Base-by-base conservation (phyloP, 2,797 vertebrate genomes). In the Gorsachius magnificus region DNA sequence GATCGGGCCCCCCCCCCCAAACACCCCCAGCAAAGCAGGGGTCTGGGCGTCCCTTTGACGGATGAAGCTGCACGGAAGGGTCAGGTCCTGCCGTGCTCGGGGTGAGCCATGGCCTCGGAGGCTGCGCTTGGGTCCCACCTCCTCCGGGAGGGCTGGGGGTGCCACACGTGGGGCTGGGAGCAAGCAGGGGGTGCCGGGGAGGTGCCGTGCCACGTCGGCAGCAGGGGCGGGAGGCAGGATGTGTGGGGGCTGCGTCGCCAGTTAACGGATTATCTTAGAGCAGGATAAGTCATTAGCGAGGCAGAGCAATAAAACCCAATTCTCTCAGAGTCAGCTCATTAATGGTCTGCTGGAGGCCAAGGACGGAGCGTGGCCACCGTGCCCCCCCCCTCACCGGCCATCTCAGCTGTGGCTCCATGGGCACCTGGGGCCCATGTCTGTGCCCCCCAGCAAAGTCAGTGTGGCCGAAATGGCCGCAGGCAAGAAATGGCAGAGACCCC, bases 61-160 rank as follows among this genome's bases (percentile, higher is more conserved):
- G 76, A 13, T 7, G 45, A n/a, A 45, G 63, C 57, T 6, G 10
- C 15, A 0, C 2, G 20, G 6, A 29, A 28, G 46, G 2, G 17
- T 22, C 77, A 5, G 20, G 16, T 54, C 65, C 51, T 1, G 6
- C 6, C 24, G 6, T 1, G 2, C 25, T 33, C 2, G 9, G 74
- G 45, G 8, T 13, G 72, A 26, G 17, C n/a, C 24, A 1, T 0
- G 1, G 28, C 58, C 12, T 60, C 1, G 6, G 38, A 26, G 50
- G 2, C 43, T 4, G 15, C 3, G 20, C 3, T 11, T 24, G 1
- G 36, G 45, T 72, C 28, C 35, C 70, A 4, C 20, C 35, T 9
- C 1, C 26, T 10, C 12, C 0, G 4, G 48, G 18, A 10, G n/a
- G 26, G 60, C 54, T 41, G 11, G 1, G 25, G 31, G 87, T 1